These are phyloP conservation scores for Anorthoa munda DNA, from an alignment of 2,888 invertebrate genomes.

Conservation along the genomic window DNA sequence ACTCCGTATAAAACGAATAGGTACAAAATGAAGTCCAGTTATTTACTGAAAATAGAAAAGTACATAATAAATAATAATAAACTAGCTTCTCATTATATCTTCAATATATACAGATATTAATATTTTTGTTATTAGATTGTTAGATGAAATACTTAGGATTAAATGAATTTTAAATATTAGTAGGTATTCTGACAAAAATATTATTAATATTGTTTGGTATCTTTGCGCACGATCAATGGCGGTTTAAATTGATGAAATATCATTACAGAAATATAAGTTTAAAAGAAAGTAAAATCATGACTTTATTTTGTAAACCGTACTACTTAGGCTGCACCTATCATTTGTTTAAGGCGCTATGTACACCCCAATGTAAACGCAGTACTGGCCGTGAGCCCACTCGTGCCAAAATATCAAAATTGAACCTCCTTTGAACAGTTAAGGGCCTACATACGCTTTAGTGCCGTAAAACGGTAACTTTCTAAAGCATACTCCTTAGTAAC, in stretches of 20 bases:
- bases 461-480: too few species aligned
- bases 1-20: constrained; percentile 49
- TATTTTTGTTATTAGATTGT: constrained; percentile 36
- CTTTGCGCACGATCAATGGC: background rate
- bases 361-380: too few species aligned
- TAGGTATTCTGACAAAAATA: constrained; percentile 26
- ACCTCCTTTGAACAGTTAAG: too few species aligned
- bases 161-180: constrained; percentile 29
- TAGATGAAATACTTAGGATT: constrained; percentile 43
- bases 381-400: too few species aligned
- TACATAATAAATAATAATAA: constrained; percentile 60
- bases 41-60: constrained; percentile 62
- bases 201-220: constrained; percentile 9
- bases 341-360: too few species aligned
- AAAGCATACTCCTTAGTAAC: too few species aligned
- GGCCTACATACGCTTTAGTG: too few species aligned
- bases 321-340: background rate
- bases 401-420: too few species aligned
- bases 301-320: constrained; percentile 4
- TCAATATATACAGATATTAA: constrained; percentile 37
- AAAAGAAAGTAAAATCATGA: background rate
- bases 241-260: background rate
- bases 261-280: background rate
- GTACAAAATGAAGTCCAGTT: constrained; percentile 59
- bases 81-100: constrained; percentile 39